Conservation (phyloP, 2,113 vertebrate species). For the human region DNA sequence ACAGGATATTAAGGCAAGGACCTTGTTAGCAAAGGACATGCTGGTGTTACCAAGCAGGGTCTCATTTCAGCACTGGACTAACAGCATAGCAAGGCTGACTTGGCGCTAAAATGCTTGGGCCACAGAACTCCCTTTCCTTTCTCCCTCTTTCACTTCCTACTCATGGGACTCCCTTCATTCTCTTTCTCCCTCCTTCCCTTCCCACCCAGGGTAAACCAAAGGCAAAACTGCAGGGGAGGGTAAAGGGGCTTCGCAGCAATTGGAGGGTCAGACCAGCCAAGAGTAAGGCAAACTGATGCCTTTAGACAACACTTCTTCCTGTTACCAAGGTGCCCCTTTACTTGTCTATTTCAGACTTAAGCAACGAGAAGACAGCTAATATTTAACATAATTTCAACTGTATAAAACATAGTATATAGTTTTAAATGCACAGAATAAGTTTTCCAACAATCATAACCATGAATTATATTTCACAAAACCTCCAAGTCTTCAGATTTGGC, state of each 20-base stretch:
- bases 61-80: not conserved
- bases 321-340: not conserved
- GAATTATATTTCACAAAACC: not conserved
- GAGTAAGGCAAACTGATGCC: not conserved
- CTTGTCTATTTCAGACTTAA: not conserved
- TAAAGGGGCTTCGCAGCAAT: accelerated
- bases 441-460: not conserved
- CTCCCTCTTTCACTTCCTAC: too few relatives aligned
- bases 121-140: not conserved
- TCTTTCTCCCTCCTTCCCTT: not conserved
- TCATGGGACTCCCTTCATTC: not conserved
- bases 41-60: not conserved
- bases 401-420: not conserved
- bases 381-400: not conserved
- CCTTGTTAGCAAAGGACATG: not conserved
- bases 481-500: not conserved
- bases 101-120: not conserved
- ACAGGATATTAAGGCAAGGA: not conserved
- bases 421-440: not conserved
- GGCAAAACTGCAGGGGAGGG: not conserved
- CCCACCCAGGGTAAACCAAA: not conserved
- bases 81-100: not conserved
- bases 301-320: not conserved
- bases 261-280: not conserved
- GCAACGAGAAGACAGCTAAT: not conserved